Evolutionary conservation across 2,888 invertebrate species (phyloP), one percentile per base, ranked within the genome.

Genomic region (Eledona agricola): DNA sequence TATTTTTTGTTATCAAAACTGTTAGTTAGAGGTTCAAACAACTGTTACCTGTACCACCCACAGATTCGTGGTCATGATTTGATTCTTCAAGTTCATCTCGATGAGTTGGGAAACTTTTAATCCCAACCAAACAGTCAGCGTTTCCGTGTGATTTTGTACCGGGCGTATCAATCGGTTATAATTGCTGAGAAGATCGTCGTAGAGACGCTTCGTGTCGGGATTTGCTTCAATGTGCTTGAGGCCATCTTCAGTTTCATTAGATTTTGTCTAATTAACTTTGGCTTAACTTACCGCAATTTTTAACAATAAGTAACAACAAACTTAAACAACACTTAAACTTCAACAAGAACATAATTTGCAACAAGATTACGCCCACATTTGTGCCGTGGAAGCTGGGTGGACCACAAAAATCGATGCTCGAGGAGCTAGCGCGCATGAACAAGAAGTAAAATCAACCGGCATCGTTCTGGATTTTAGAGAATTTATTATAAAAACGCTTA

Each of bases 91-190:
- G 73, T 94, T 94, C 78, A 91, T 90, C 74, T 95, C 94, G 77
- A 94, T 93, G 26, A 95, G 80, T 75, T 94, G 94, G 0, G 93
- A 92, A 55, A 94, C 77, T 73, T 93, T 93, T 46, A 98, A 80
- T 0, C 96, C 93, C 49, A 99, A 80, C 79, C 90, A 86, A 32
- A 98, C 96, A 0, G 92, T 93, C 34, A 98, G 79, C 9, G 93
- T 94, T 72, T 96, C 94, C 1, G 88, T 90, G 70, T 94, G 93
- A 75, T 96, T 96, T 15, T 87, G 86, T 29, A 96, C 96, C 0
- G 97, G 97, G 45, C 96, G 81, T 57, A 96, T 96, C 42, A 97
- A 81, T 29, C 96, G 86, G 77, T 98, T 98, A 76, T 97, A 97
- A 78, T 96, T 93, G 69, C 93, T 92, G 32, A 98, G 83, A 37